phyloP scores from a whole-genome alignment of 2,888 invertebrate genomes.

The Eremobia ochroleuca region DNA sequence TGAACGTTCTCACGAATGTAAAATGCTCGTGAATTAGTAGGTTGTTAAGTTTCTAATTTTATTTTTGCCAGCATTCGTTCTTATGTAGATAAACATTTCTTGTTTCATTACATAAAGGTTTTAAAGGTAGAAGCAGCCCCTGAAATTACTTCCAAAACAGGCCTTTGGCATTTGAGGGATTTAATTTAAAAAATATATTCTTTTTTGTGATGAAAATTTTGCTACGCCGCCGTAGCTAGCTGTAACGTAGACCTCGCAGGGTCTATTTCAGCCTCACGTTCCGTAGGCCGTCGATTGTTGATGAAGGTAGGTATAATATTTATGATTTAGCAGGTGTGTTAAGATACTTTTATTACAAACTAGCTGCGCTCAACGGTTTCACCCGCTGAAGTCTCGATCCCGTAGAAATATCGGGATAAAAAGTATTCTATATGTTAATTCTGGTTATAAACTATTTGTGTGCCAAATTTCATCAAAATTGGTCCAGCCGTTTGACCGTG shows the following conservation, averaged over 20 bases:
- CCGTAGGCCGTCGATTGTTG: too few relatives aligned
- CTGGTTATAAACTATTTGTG: too few relatives aligned
- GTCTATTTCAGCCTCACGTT: background rate
- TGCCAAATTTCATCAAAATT: too few relatives aligned
- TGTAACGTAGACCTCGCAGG: background rate
- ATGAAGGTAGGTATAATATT: background rate
- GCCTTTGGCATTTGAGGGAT: background rate
- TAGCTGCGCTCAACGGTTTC: too few relatives aligned
- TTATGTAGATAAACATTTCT: slow-evolving; percentile 6
- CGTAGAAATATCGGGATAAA: too few relatives aligned
- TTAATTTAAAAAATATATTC: background rate
- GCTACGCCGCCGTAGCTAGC: slow-evolving; percentile 38
- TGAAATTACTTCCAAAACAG: background rate
- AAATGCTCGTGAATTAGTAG: slow-evolving; percentile 61
- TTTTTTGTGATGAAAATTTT: background rate
- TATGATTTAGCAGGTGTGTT: background rate
- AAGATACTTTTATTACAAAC: background rate
- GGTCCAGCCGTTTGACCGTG: too few relatives aligned
- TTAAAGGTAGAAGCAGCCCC: background rate
- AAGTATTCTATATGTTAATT: too few relatives aligned
- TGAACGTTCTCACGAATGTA: slow-evolving; percentile 77
- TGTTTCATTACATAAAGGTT: background rate
- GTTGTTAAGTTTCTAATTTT: slow-evolving; percentile 66
- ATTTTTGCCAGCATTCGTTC: slow-evolving; percentile 40
- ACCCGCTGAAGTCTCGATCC: too few relatives aligned